Evolutionary conservation across 2,888 invertebrate genomes (phyloP), one percentile per base, ranked within the genome.

Genomic region (Dascillus cervinus): DNA sequence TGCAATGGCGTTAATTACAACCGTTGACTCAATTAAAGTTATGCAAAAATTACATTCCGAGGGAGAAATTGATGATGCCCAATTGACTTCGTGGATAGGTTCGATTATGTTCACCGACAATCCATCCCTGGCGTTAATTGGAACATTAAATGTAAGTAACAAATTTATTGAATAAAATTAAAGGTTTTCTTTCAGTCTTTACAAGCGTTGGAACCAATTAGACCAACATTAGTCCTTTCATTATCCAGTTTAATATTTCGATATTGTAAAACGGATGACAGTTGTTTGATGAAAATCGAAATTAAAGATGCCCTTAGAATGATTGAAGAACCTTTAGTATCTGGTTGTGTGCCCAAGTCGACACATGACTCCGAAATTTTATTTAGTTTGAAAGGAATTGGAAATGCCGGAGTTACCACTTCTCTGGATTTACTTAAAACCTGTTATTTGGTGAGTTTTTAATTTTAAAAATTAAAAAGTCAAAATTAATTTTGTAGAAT

Each of bases 21-120:
- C 45, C 4, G 26, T 31, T 3, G 39, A 41, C 6, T 44, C 40
- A 3, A 43, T 48, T 23, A 40, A 39, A 29, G 39, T 41, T 3
- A 47, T 49, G 45, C 39, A 32, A 13, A 19, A 39, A 3, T 36
- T 49, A 11, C 43, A 43, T 20, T 23, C 27, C 2, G 22, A 35
- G 5, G 20, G 34, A 5, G 37, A 44, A 22, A 25, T 49, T 13
- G 20, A 34, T 1, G 35, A 26, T 13, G 31, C 37, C 9, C 41
- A 45, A 37, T 38, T 47, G 29, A 44, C 46, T 29, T 35, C 45
- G 3, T 49, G 46, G 46, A 29, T 47, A n/a, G 28, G 31, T 6
- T 45, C 46, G 3, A 20, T 49, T 3, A 33, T 33, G 11, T 44
- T 45, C 20, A 25, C 41, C 2, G 45, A 41, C 26, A 29, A 41